Percentiles rank a stretch among this genome's conserved stretches.
Conservation (phyloP, 2,113 vertebrate genomes). For the Meleagris gallopavo region DNA sequence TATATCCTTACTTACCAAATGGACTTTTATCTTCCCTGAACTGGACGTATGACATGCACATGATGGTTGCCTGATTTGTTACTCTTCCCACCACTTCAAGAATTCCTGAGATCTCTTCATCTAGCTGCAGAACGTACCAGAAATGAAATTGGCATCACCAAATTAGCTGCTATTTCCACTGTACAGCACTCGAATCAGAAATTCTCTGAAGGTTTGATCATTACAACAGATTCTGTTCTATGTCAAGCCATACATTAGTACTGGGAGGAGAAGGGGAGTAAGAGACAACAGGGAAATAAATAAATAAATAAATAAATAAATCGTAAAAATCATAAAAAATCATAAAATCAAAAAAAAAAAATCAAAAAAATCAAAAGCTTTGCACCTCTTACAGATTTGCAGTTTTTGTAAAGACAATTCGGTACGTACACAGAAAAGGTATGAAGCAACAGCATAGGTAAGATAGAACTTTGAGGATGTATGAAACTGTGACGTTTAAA, state of each 20-base stretch:
- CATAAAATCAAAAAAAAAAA: too few species aligned
- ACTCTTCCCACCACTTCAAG: slow-evolving; percentile 93
- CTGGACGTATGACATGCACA: slow-evolving; percentile 81
- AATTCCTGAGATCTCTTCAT: slow-evolving; percentile 90
- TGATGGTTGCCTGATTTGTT: slow-evolving; percentile 87
- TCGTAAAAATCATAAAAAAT: too few species aligned
- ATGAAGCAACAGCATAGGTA: not conserved
- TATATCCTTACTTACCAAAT: slow-evolving; percentile 84
- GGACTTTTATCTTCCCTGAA: slow-evolving; percentile 86
- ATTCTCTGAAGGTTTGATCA: not conserved
- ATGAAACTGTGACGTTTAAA: not conserved
- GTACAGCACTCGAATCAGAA: not conserved
- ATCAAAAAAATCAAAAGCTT: not conserved
- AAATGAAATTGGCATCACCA: not conserved
- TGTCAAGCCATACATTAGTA: not conserved
- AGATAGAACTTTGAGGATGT: not conserved
- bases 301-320: too few species aligned
- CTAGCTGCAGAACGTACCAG: slow-evolving; percentile 79
- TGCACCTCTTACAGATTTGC: not conserved
- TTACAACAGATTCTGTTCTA: not conserved
- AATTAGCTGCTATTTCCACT: not conserved
- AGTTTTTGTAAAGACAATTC: not conserved
- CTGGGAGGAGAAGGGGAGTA: not conserved
- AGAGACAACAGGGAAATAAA: not conserved
- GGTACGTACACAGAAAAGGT: not conserved